Percentiles rank a stretch among this genome's conserved stretches.
phyloP scores from a whole-genome alignment of 2,113 vertebrate species.

The Zosterops hypoxanthus region DNA sequence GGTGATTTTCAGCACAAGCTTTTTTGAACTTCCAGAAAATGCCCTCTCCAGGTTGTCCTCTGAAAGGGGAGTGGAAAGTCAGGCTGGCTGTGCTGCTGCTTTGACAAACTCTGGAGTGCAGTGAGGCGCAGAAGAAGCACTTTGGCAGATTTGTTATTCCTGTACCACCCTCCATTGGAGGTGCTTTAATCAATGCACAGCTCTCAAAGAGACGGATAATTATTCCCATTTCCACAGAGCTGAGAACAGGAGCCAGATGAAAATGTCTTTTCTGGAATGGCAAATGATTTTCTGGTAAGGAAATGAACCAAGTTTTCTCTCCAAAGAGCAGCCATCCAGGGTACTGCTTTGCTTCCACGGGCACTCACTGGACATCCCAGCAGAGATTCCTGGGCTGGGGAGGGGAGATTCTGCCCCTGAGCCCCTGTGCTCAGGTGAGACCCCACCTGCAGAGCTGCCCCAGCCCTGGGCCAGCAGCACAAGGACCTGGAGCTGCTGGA shows the following conservation, averaged over 20 bases:
- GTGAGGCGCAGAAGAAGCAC: neutral
- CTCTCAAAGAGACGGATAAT: neutral
- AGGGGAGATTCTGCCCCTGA: neutral
- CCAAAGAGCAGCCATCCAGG: rapidly evolving
- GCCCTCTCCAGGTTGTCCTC: neutral
- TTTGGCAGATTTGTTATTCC: neutral
- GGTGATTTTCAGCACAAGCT: neutral
- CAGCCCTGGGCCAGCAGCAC: neutral
- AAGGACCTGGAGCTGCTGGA: neutral
- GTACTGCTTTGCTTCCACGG: neutral
- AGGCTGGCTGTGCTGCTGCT: neutral
- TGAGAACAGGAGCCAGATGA: neutral
- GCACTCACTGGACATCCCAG: neutral
- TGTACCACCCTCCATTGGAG: neutral
- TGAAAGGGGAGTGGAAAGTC: neutral
- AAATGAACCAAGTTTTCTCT: neutral
- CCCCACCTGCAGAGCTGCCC: neutral
- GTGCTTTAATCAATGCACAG: neutral
- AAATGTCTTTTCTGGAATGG: neutral
- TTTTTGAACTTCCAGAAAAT: neutral
- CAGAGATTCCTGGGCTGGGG: neutral
- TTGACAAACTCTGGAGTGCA: neutral
- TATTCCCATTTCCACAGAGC: neutral
- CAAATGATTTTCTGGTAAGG: neutral
- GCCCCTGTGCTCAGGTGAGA: neutral